These are phyloP conservation scores for Luidia sarsii DNA, from an alignment of 53 echinoderm and acorn worm genomes.

Conservation along the genomic window DNA sequence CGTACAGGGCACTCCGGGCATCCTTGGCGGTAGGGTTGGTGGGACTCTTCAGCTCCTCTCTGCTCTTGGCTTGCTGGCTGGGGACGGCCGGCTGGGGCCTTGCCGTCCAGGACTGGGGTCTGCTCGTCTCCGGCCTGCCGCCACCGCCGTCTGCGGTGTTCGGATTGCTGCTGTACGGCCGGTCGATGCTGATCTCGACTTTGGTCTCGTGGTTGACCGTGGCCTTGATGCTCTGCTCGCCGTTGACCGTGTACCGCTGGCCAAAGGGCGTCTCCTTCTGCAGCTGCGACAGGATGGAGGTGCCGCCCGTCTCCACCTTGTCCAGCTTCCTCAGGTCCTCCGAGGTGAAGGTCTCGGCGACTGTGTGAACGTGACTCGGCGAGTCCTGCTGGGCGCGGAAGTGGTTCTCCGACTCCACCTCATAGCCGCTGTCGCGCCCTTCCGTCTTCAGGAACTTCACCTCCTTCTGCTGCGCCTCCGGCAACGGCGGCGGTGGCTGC, in stretches of 20 bases:
- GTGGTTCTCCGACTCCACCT: constrained; percentile 37
- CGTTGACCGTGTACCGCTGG: constrained; percentile 29
- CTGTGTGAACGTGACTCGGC: not conserved
- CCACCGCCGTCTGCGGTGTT: not conserved
- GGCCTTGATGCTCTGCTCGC: constrained; percentile 32
- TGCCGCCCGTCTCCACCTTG: constrained; percentile 45
- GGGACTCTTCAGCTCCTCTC: constrained; percentile 13
- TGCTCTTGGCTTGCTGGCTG: not conserved
- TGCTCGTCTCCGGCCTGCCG: constrained; percentile 3
- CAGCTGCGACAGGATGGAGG: constrained; percentile 67
- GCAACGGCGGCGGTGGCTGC: constrained; percentile 21
- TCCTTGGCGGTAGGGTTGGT: not conserved
- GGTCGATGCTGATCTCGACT: constrained; percentile 23
- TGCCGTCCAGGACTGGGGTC: constrained; percentile 18
- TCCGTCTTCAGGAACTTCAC: constrained; percentile 29
- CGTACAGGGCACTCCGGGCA: constrained; percentile 9
- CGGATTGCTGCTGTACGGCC: not conserved
- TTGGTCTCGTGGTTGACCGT: constrained; percentile 20
- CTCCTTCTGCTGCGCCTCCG: constrained; percentile 12
- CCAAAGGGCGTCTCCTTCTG: constrained; percentile 56
- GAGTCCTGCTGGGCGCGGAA: constrained; percentile 36
- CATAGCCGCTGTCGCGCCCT: constrained; percentile 41
- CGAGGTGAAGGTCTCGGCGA: constrained; percentile 47
- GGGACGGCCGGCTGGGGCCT: constrained; percentile 1
- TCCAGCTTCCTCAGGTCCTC: constrained; percentile 67